phyloP scores from a whole-genome alignment of 2,113 vertebrate genomes.

The Ardeotis arabs region DNA sequence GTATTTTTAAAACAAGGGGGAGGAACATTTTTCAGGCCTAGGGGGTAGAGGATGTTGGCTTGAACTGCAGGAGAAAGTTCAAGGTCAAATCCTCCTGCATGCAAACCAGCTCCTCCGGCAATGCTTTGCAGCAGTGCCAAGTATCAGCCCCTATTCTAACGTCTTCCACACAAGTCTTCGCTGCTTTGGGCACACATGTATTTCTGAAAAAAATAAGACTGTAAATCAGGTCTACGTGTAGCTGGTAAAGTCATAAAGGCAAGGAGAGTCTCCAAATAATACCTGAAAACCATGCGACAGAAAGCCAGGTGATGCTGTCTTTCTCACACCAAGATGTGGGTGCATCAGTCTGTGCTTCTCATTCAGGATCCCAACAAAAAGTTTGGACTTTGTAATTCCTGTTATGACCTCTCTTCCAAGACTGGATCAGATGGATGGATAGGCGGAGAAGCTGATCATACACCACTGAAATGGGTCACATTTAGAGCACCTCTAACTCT shows the following conservation, averaged over 20 bases:
- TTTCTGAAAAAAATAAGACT: background rate
- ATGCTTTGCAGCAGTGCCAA: background rate
- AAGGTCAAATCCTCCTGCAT: conserved; percentile 10
- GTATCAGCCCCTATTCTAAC: background rate
- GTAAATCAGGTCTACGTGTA: background rate
- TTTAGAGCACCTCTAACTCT: background rate
- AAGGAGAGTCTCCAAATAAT: background rate
- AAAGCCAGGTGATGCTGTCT: background rate
- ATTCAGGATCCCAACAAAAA: background rate
- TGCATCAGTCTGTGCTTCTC: background rate
- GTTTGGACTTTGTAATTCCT: background rate
- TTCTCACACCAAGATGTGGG: background rate
- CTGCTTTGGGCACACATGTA: background rate
- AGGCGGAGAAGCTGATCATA: background rate
- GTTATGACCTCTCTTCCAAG: background rate
- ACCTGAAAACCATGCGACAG: background rate
- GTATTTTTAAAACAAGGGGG: conserved; percentile 43
- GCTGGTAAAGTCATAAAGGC: background rate
- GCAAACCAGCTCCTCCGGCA: background rate
- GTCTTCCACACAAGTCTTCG: background rate
- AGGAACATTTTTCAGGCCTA: conserved; percentile 36
- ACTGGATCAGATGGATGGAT: background rate
- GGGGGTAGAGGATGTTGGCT: conserved; percentile 12
- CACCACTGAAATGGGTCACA: background rate
- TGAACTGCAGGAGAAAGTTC: conserved; percentile 45